Evolutionary conservation across 2,888 invertebrate genomes (phyloP).

Genomic region (Masnerella sp.): DNA sequence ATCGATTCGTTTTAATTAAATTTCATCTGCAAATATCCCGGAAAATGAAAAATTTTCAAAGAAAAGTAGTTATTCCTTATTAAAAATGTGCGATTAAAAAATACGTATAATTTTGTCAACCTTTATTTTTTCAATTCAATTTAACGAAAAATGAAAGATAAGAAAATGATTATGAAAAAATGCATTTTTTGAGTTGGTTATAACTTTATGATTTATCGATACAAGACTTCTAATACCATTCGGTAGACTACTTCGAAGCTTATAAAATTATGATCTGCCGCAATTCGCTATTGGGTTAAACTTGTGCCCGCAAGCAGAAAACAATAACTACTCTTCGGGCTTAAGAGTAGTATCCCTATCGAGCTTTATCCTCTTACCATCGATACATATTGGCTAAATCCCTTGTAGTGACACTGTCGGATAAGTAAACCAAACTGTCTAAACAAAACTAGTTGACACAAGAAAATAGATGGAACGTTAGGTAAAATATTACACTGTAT

Average conservation of each 20-base stretch:
- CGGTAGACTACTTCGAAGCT: not conserved
- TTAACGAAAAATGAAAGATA: not conserved
- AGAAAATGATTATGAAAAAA: not conserved
- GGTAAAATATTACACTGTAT: too few relatives aligned
- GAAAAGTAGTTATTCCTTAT: too few relatives aligned
- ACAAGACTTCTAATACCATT: constrained; percentile 10
- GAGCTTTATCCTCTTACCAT: constrained; percentile 39
- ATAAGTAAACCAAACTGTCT: constrained; percentile 30
- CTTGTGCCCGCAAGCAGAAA: constrained; percentile 24
- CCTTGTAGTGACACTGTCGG: constrained; percentile 26
- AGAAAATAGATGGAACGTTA: constrained; percentile 10
- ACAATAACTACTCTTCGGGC: constrained; percentile 33
- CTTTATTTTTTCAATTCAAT: too few relatives aligned
- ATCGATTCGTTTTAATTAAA: constrained; percentile 37
- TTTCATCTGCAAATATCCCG: constrained; percentile 15
- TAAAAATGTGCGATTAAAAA: not conserved
- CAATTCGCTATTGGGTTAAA: constrained; percentile 16
- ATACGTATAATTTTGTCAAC: too few relatives aligned
- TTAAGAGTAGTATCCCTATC: constrained; percentile 37
- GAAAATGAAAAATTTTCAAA: constrained; percentile 1
- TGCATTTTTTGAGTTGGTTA: not conserved
- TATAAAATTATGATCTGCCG: constrained; percentile 29
- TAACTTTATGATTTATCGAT: constrained; percentile 15
- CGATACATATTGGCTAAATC: constrained; percentile 47
- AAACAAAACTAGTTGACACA: constrained; percentile 31